A percentile compares a stretch with the other conserved stretches of the same genome.
These are phyloP conservation scores for Entomobrya multifasciata DNA, from an alignment of 2,888 invertebrate genomes.

Conservation along the genomic window DNA sequence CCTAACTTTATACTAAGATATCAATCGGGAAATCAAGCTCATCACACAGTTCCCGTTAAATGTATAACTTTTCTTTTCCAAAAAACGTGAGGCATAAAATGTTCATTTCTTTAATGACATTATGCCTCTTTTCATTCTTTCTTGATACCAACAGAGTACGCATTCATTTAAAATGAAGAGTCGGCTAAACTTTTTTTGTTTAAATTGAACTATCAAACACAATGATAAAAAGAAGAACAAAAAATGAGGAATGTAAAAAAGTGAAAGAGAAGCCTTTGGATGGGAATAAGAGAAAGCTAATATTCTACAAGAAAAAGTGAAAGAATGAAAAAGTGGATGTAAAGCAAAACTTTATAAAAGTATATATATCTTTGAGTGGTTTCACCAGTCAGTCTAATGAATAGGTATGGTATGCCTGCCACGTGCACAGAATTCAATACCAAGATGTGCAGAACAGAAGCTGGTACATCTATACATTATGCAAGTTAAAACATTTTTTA, in stretches of 20 bases:
- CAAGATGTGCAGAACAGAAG: not conserved
- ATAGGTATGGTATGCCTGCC: conserved; percentile 46
- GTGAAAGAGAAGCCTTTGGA: not conserved
- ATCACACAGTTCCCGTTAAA: not conserved
- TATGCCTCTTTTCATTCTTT: not conserved
- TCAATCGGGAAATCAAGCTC: conserved; percentile 1
- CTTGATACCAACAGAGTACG: not conserved
- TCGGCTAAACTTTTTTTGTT: conserved; percentile 43
- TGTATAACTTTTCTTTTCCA: not conserved
- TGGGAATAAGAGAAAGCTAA: not conserved
- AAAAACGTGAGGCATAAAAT: not conserved
- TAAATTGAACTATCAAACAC: conserved; percentile 58
- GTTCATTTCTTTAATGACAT: conserved; percentile 15
- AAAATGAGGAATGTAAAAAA: conserved; percentile 46
- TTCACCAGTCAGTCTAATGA: not conserved
- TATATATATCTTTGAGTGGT: not conserved
- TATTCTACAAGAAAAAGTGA: no score
- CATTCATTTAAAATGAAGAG: conserved; percentile 8
- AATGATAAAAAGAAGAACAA: conserved; percentile 42
- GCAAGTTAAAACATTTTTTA: conserved; percentile 39
- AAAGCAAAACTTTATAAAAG: no score
- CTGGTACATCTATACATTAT: conserved; percentile 11
- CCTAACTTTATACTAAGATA: not conserved
- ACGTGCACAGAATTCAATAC: conserved; percentile 51
- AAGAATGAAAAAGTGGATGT: no score